Base-by-base conservation (phyloP, 1,140 invertebrate genomes). In the Drosophila repleta region DNA sequence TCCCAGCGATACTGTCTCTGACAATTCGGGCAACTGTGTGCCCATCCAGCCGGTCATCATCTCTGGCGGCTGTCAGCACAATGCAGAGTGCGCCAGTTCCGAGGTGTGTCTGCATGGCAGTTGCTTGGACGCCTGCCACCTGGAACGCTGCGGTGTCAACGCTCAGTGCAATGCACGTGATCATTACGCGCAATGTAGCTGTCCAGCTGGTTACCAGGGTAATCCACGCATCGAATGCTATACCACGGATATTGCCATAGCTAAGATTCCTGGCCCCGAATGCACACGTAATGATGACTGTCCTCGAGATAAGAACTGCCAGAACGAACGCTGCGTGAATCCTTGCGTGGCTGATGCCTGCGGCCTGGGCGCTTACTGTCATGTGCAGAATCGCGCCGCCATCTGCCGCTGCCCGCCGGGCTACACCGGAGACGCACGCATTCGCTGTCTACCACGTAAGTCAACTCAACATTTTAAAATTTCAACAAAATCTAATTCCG, bases 161-260 rank as follows among this genome's bases (percentile, higher is more conserved):
- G 97, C 97, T 4, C 94, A 96, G 69, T 98, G 97, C 76, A 94
- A 93, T 82, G 94, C 96, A 2, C 90, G 93, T 6, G 94, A 95
- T 71, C 97, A 98, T 87, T 94, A 94, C 63, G 95, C 95, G 1
- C 93, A 95, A 13, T 98, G 97, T 83, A 93, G 93, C 10, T 98
- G 97, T 91, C 94, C 96, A 11, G 90, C 94, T 7, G 95, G 95
- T 13, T 98, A 96, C 90, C 93, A 93, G 39, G 97, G 97, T 77
- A 97, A 97, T 92, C 94, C 97, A 20, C 94, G 96, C 89, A 92
- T 96, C 29, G 96, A 97, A 90, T 98, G 97, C 87, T 94, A 93
- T 32, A 92, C 92, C 3, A 89, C 77, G 2, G 90, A 75, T 0
- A 62, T 88, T 11, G 85, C 90, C 68, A 80, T 93, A 64, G 72